Evolutionary conservation across 2,113 vertebrate genomes (phyloP).

Genomic region (Petaurus breviceps): DNA sequence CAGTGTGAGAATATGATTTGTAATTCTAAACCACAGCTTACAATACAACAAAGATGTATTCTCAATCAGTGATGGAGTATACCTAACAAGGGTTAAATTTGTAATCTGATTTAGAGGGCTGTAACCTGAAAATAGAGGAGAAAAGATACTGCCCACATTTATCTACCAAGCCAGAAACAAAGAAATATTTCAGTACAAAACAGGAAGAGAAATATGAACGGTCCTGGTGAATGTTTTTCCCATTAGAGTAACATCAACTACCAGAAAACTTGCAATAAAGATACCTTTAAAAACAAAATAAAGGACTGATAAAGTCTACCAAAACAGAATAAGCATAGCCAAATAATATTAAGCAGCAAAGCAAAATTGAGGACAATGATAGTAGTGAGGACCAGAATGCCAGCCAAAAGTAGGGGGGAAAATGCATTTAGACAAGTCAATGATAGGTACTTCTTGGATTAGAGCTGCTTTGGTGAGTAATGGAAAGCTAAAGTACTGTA

Average conservation of each 20-base stretch:
- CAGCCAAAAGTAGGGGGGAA: neutral
- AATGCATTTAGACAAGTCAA: neutral
- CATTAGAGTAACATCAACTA: neutral
- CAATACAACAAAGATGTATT: neutral
- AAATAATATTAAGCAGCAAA: neutral
- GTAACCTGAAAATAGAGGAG: neutral
- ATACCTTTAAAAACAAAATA: neutral
- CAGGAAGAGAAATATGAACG: neutral
- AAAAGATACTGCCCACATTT: neutral
- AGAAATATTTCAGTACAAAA: neutral
- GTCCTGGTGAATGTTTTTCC: neutral
- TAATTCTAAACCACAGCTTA: neutral
- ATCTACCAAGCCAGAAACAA: neutral
- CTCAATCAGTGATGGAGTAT: neutral
- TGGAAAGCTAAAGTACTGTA: too few relatives aligned
- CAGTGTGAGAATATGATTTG: neutral
- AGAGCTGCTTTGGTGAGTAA: too few relatives aligned
- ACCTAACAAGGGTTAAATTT: neutral
- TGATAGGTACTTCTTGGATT: too few relatives aligned
- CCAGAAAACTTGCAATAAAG: neutral
- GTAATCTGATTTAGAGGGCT: neutral
- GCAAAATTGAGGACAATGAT: neutral
- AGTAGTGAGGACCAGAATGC: neutral
- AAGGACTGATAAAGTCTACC: too few relatives aligned
- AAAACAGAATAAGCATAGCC: too few relatives aligned